Evolutionary conservation across 2,797 vertebrate species (phyloP).

Genomic region (Babyrousa celebensis): DNA sequence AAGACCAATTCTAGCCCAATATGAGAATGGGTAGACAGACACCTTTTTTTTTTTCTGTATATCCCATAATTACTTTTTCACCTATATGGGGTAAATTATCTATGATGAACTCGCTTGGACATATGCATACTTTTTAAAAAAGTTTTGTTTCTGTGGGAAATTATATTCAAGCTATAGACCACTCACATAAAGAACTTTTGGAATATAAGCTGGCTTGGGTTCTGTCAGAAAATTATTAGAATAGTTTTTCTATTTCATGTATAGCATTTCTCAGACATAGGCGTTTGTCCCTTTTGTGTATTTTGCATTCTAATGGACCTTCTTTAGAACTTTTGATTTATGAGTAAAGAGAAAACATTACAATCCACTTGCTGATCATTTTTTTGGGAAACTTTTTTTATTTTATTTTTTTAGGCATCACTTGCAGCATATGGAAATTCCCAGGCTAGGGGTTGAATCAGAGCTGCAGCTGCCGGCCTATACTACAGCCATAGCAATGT

Average conservation of each 20-base stretch:
- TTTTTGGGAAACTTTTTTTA: neutral
- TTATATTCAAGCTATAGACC: neutral
- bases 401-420: neutral
- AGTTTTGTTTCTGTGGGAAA: neutral
- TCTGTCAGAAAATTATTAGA: neutral
- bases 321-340: constrained; percentile 48
- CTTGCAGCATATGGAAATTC: no score
- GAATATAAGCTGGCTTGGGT: neutral
- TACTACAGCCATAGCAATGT: no score
- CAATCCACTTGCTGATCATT: neutral
- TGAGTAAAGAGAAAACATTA: constrained; percentile 14
- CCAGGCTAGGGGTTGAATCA: no score
- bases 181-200: neutral
- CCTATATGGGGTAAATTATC: neutral
- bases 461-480: no score
- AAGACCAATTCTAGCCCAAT: neutral
- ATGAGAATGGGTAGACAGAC: neutral
- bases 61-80: constrained; percentile 27
- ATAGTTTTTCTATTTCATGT: constrained; percentile 11
- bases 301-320: neutral
- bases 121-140: neutral
- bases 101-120: neutral
- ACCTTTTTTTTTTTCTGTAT: neutral
- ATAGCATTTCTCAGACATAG: neutral
- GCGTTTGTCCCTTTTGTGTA: neutral